Percentiles rank a stretch among this genome's conserved stretches.
phyloP scores from a whole-genome alignment of 23 tunicate species.

The Trididemnum clinides region DNA sequence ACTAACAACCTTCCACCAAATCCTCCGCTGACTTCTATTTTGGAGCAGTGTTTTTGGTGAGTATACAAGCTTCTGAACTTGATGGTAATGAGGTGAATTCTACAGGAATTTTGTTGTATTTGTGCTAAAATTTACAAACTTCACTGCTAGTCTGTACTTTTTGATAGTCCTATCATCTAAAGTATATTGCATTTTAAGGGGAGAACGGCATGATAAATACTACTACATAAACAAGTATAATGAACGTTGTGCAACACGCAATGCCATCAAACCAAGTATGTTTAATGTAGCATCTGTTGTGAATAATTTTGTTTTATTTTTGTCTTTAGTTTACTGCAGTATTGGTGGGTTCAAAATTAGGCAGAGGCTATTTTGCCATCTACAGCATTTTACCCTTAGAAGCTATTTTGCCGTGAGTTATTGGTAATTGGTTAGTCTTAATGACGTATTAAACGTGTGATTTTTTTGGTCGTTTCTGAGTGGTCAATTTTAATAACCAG shows the following conservation, averaged over 20 bases:
- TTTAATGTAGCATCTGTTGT: no score
- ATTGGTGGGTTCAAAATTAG: background rate
- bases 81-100: no score
- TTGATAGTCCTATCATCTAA: background rate
- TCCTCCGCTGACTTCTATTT: constrained; percentile 15
- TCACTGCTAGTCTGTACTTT: background rate
- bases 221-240: constrained; percentile 25
- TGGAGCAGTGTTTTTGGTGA: constrained; percentile 34
- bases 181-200: background rate
- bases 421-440: background rate
- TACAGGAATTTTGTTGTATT: background rate
- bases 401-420: no score
- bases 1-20: background rate
- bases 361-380: background rate
- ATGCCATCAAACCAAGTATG: background rate
- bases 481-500: no score
- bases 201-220: background rate
- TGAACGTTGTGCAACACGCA: constrained; percentile 14
- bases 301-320: background rate
- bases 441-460: background rate
- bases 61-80: no score
- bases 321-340: background rate
- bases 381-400: no score
- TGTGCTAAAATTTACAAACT: background rate
- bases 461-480: no score